Evolutionary conservation across 2,113 vertebrate species (phyloP).

Genomic region (Forbesichthys papilliferus): DNA sequence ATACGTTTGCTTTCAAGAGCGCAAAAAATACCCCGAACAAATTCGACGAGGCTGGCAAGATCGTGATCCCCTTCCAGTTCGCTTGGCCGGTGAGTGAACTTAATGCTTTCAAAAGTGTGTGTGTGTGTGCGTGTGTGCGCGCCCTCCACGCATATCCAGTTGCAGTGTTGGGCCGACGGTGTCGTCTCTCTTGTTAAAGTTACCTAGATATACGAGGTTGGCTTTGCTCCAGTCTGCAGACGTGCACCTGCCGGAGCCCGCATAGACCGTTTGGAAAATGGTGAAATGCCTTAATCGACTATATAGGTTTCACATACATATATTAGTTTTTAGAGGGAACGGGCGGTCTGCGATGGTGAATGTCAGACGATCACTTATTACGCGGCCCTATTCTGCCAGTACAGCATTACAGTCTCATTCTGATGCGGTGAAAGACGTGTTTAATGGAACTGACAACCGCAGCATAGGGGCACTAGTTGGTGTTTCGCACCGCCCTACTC

Average conservation of each 20-base stretch:
- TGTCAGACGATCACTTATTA: no score
- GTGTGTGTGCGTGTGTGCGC: neutral
- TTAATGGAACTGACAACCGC: no score
- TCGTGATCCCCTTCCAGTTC: slow-evolving; percentile 91
- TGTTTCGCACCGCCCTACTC: no score
- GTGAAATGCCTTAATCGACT: slow-evolving; percentile 28
- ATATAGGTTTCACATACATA: neutral
- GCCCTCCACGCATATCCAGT: slow-evolving; percentile 40
- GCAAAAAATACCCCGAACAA: slow-evolving; percentile 73
- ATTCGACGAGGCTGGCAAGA: slow-evolving; percentile 79
- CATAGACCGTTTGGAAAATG: no score
- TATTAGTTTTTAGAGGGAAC: no score
- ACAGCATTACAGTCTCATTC: no score
- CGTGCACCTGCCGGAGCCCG: slow-evolving; percentile 48
- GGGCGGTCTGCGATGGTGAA: no score
- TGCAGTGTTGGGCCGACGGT: slow-evolving; percentile 42
- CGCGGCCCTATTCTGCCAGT: no score
- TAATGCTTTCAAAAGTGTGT: neutral
- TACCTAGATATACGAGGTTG: slow-evolving; percentile 58
- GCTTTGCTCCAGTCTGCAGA: slow-evolving; percentile 56
- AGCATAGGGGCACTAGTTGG: no score
- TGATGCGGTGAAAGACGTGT: no score
- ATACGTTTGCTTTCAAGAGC: slow-evolving; percentile 88
- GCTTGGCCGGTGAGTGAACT: slow-evolving; percentile 91
- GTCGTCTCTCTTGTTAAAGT: slow-evolving; percentile 58